These are phyloP conservation scores for Meleagris gallopavo DNA, from an alignment of 2,113 vertebrate genomes.

Conservation along the genomic window DNA sequence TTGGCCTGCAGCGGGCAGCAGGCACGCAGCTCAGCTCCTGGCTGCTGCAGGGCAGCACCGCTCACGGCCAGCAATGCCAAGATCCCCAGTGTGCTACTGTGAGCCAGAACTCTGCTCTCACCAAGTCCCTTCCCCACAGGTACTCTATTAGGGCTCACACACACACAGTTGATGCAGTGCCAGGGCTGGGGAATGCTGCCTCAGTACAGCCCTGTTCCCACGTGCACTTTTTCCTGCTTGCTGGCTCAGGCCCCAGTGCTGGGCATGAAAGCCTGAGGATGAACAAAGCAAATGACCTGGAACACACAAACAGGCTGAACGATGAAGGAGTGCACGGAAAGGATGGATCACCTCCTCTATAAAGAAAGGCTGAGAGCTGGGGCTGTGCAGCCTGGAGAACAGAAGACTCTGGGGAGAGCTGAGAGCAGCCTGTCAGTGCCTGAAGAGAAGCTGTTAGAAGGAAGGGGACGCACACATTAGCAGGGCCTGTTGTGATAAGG, in stretches of 20 bases:
- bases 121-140: neutral
- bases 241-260: neutral
- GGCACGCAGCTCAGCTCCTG: neutral
- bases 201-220: rapidly evolving
- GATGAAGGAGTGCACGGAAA: neutral
- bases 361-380: too few relatives aligned
- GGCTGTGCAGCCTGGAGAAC: too few relatives aligned
- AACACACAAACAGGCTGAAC: rapidly evolving
- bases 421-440: too few relatives aligned
- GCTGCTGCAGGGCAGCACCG: neutral
- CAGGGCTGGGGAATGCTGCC: neutral
- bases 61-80: rapidly evolving
- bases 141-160: neutral
- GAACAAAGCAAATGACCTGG: neutral
- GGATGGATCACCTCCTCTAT: too few relatives aligned
- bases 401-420: too few relatives aligned
- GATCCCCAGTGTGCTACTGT: neutral
- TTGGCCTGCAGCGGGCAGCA: neutral
- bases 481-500: too few relatives aligned
- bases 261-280: neutral
- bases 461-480: too few relatives aligned
- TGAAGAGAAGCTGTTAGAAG: too few relatives aligned
- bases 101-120: neutral
- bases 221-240: rapidly evolving
- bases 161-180: neutral